These are phyloP conservation scores for Scopus umbretta DNA, from an alignment of 2,113 vertebrate species.

Conservation along the genomic window DNA sequence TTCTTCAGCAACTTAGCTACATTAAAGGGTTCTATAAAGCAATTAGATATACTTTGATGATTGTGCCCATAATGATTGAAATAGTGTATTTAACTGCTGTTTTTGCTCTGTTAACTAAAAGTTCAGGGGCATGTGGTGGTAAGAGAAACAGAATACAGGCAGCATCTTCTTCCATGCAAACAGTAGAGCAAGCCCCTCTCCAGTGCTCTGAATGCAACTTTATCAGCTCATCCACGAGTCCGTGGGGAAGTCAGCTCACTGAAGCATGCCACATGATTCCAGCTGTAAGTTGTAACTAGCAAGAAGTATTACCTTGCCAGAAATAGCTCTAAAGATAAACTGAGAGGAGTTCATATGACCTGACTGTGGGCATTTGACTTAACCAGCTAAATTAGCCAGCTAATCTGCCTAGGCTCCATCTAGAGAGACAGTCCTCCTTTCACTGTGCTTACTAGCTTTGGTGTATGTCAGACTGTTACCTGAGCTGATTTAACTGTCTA, in stretches of 20 bases:
- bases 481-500: not conserved
- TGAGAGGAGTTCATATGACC: not conserved
- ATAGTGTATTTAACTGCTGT: not conserved
- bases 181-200: not conserved
- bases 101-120: not conserved
- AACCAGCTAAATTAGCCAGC: not conserved
- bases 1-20: not conserved
- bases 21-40: not conserved
- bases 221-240: not conserved
- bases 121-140: not conserved
- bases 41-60: not conserved
- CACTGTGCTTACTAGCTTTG: not conserved
- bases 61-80: not conserved
- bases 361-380: not conserved
- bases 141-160: not conserved
- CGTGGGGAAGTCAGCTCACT: not conserved
- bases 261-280: not conserved
- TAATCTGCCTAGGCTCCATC: not conserved
- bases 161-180: rapidly evolving
- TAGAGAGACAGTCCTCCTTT: not conserved
- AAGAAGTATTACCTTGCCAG: not conserved
- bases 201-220: not conserved
- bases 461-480: not conserved
- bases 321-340: constrained; percentile 3
- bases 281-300: not conserved